Base-by-base conservation (phyloP, 2,797 vertebrate genomes). In the Coregonus ussuriensis region DNA sequence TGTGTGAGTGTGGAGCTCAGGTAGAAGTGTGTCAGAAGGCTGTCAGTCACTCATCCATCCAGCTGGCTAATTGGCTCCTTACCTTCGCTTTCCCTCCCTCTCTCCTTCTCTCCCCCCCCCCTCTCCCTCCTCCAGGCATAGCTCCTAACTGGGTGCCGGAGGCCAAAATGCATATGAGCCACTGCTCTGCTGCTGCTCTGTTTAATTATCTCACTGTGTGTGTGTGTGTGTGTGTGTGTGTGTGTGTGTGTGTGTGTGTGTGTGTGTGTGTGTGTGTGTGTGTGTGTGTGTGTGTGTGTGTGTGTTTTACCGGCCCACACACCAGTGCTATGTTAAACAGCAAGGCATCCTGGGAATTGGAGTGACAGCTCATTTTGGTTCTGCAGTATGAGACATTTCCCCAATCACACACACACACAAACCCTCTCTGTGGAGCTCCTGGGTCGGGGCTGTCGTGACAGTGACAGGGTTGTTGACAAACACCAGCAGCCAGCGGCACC, bases 391-490 rank as follows among this genome's bases (percentile, higher is more conserved):
- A 97, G 96, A 96, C 96, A 94, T 91, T 85, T 71, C 88, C 85
- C 73, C 74, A 77, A 35, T 35, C 41, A 41, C 41, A 41, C 41
- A 41, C 41, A 41, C 41, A 41, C 41, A 41, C 41, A 47, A 84
- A 76, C 83, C 81, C 75, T 85, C 81, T 83, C 87, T 77, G 82
- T 25, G 74, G 89, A 88, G 90, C 91, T 91, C 91, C 90, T 91
- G 91, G 89, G 91, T 93, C 94, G 96, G 90, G 89, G 90, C 93
- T 93, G 88, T 92, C 41, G 95, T 96, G 82, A 94, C 93, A 78
- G 91, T 98, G 98, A 99, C 98, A 99, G 97, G 96, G 96, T 95
- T 99, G 98, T 99, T 99, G 98, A 99, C 97, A 99, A 99, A 99
- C 96, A 97, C 97, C 97, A 99, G 98, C 96, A 98, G 97, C 98